Evolutionary conservation across 2,888 invertebrate species (phyloP).

Genomic region (Pyralis farinalis): DNA sequence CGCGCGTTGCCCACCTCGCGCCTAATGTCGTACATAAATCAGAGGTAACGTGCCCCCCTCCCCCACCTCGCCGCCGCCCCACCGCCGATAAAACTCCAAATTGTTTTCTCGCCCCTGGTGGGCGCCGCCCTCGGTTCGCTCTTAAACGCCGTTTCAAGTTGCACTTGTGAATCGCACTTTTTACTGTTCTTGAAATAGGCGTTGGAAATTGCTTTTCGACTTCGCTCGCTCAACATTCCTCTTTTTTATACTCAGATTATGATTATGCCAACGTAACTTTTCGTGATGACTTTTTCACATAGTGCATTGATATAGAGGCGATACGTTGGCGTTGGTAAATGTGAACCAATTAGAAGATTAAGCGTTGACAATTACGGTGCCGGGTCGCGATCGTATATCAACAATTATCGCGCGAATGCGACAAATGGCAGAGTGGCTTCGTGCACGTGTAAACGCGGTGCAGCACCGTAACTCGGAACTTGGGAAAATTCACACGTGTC

Average conservation of each 20-base stretch:
- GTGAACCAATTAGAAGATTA: slow-evolving; percentile 81
- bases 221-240: slow-evolving; percentile 40
- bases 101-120: slow-evolving; percentile 79
- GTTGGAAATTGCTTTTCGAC: slow-evolving; percentile 71
- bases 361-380: slow-evolving; percentile 79
- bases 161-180: slow-evolving; percentile 80
- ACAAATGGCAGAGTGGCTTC: slow-evolving; percentile 65
- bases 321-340: slow-evolving; percentile 77
- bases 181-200: slow-evolving; percentile 78
- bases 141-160: slow-evolving; percentile 80
- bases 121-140: slow-evolving; percentile 77
- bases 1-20: slow-evolving; percentile 57
- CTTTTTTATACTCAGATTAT: slow-evolving; percentile 44
- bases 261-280: slow-evolving; percentile 23
- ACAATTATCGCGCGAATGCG: slow-evolving; percentile 78
- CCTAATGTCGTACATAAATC: slow-evolving; percentile 74
- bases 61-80: slow-evolving; percentile 46
- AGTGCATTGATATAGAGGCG: slow-evolving; percentile 42
- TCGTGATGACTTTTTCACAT: slow-evolving; percentile 44
- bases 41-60: slow-evolving; percentile 57
- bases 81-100: slow-evolving; percentile 76
- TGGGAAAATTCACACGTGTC: not conserved
- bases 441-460: slow-evolving; percentile 60
- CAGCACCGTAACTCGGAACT: slow-evolving; percentile 12
- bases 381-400: slow-evolving; percentile 79